Percentiles rank a stretch among this genome's conserved stretches.
Evolutionary conservation across 2,888 invertebrate genomes (phyloP).

Genomic region (Ectemnius lituratus): DNA sequence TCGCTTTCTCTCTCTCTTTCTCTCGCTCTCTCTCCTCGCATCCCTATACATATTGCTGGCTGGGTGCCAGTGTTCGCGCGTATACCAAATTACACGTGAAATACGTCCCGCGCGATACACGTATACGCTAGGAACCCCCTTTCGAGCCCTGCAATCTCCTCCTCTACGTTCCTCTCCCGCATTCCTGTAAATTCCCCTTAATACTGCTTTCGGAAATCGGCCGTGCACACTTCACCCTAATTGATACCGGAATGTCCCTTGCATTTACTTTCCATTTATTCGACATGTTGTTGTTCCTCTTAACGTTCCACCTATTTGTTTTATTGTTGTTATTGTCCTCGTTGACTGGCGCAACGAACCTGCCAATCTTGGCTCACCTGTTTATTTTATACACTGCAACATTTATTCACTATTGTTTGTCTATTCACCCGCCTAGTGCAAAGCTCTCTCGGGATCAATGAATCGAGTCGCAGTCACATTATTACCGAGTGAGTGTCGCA

Average conservation of each 20-base stretch:
- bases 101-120: slow-evolving; percentile 41
- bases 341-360: neutral
- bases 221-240: too few species aligned
- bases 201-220: neutral
- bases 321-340: neutral
- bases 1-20: too few species aligned
- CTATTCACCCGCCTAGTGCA: neutral
- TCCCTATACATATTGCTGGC: slow-evolving; percentile 50
- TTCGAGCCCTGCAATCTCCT: slow-evolving; percentile 7
- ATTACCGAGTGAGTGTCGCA: slow-evolving; percentile 35
- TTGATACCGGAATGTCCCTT: too few species aligned
- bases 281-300: neutral
- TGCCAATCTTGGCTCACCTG: too few species aligned
- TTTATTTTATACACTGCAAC: too few species aligned
- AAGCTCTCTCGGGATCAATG: slow-evolving; percentile 33
- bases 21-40: neutral
- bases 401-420: too few species aligned
- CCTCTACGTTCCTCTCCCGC: neutral
- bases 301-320: neutral
- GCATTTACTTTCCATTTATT: neutral
- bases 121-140: slow-evolving; percentile 12
- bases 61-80: slow-evolving; percentile 41
- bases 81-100: slow-evolving; percentile 54
- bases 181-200: slow-evolving; percentile 1
- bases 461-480: slow-evolving; percentile 44